These are phyloP conservation scores for Merodon equestris DNA, from an alignment of 2,888 invertebrate species.

Conservation along the genomic window DNA sequence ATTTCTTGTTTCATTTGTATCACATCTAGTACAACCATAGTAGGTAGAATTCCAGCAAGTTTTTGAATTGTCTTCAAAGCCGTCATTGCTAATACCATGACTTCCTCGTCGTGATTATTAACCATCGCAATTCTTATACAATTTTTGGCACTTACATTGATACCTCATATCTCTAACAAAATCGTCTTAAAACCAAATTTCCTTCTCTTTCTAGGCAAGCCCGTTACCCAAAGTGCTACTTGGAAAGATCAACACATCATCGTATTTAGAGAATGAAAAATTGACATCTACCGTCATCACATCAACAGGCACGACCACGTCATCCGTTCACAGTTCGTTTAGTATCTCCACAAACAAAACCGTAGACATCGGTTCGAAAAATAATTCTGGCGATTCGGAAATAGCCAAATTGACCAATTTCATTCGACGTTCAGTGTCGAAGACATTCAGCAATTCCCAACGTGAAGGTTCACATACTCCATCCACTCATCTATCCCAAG, in stretches of 20 bases:
- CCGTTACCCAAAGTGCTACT: constrained; percentile 9
- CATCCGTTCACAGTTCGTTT: constrained; percentile 74
- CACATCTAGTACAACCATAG: too few relatives aligned
- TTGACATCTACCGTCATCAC: constrained; percentile 6
- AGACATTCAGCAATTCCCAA: constrained; percentile 71
- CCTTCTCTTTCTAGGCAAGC: constrained; percentile 62
- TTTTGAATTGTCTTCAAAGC: too few relatives aligned
- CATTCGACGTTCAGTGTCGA: constrained; percentile 76
- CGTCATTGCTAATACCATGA: too few relatives aligned
- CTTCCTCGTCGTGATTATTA: too few relatives aligned
- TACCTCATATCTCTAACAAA: too few relatives aligned
- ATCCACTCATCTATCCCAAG: constrained; percentile 64
- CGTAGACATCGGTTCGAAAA: constrained; percentile 73
- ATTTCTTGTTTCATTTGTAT: too few relatives aligned
- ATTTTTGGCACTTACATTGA: too few relatives aligned
- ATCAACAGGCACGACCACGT: constrained; percentile 66
- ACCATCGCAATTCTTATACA: too few relatives aligned
- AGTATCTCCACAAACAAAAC: constrained; percentile 73
- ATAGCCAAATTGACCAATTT: constrained; percentile 75
- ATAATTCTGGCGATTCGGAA: constrained; percentile 72
- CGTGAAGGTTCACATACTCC: constrained; percentile 49
- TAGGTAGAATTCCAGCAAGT: too few relatives aligned
- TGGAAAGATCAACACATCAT: constrained; percentile 16
- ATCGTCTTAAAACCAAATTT: constrained; percentile 17
- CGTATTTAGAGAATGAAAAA: constrained; percentile 19